Evolutionary conservation across 2,113 vertebrate genomes (phyloP).

Genomic region (Nesogale talazaci): DNA sequence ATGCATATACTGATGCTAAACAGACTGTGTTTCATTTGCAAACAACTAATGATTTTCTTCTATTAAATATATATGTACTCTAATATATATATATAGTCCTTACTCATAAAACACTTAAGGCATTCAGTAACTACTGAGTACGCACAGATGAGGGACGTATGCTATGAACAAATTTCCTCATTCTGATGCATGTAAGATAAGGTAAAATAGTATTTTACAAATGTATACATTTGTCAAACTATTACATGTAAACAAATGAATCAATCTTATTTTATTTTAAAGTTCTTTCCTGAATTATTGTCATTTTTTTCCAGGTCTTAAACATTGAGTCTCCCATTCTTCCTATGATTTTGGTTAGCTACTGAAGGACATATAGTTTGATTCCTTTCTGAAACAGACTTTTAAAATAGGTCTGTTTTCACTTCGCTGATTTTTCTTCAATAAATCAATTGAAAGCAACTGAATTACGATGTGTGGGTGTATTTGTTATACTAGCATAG

Average conservation of each 20-base stretch:
- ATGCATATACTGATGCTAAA: background rate
- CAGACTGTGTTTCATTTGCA: background rate
- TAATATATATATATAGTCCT: background rate
- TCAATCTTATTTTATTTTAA: constrained; percentile 42
- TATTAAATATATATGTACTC: constrained; percentile 21
- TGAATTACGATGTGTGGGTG: background rate
- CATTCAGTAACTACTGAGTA: constrained; percentile 31
- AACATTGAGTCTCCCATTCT: constrained; percentile 9
- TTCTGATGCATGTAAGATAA: background rate
- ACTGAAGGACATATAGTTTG: constrained; percentile 49
- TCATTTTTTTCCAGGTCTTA: constrained; percentile 73
- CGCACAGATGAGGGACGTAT: background rate
- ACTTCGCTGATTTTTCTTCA: constrained; percentile 61
- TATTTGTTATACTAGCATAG: constrained; percentile 32
- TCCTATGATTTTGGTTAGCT: constrained; percentile 45
- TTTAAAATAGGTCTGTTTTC: constrained; percentile 52
- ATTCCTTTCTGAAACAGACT: constrained; percentile 47
- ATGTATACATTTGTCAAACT: constrained; percentile 31
- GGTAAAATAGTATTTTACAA: constrained; percentile 53
- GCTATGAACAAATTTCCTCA: background rate
- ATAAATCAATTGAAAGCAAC: constrained; percentile 74
- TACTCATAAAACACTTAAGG: background rate
- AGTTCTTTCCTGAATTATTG: constrained; percentile 61
- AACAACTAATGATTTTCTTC: background rate
- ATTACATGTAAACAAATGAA: background rate